Conservation (phyloP, 2,888 invertebrate genomes). For the Phaonia tiefii region DNA sequence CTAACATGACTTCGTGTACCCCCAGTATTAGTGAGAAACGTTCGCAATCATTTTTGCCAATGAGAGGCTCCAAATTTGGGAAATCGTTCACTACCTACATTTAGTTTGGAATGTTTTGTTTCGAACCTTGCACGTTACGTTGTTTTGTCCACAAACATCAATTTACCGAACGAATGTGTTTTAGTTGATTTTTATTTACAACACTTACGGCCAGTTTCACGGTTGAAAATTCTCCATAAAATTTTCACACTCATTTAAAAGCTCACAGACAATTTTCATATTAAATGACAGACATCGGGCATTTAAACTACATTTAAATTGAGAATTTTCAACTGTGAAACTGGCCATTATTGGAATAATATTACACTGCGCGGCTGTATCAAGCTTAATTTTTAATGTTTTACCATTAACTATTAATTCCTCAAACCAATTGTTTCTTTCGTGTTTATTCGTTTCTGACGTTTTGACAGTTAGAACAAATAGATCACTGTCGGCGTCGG, state of each 20-base stretch:
- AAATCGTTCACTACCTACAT: not conserved
- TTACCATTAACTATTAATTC: not conserved
- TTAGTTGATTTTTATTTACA: not conserved
- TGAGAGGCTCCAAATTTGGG: not conserved
- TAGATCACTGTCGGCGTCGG: conserved; percentile 1
- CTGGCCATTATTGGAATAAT: no score
- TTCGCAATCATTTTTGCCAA: conserved; percentile 7
- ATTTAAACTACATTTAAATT: no score
- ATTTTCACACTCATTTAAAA: no score
- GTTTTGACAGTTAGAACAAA: not conserved
- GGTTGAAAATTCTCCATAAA: no score
- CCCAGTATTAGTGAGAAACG: not conserved
- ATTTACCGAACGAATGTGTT: not conserved
- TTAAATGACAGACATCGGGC: no score
- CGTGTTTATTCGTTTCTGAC: not conserved
- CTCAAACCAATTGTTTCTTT: not conserved
- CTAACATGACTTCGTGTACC: not conserved
- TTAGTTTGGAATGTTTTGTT: not conserved
- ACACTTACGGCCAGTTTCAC: no score
- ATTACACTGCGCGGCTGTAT: not conserved
- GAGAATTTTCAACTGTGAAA: no score
- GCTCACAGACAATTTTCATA: no score
- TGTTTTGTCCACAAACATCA: no score
- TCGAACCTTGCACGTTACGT: no score
- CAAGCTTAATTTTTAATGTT: not conserved